phyloP scores from a whole-genome alignment of 2,797 vertebrate species.

The Pseudochirops cupreus region DNA sequence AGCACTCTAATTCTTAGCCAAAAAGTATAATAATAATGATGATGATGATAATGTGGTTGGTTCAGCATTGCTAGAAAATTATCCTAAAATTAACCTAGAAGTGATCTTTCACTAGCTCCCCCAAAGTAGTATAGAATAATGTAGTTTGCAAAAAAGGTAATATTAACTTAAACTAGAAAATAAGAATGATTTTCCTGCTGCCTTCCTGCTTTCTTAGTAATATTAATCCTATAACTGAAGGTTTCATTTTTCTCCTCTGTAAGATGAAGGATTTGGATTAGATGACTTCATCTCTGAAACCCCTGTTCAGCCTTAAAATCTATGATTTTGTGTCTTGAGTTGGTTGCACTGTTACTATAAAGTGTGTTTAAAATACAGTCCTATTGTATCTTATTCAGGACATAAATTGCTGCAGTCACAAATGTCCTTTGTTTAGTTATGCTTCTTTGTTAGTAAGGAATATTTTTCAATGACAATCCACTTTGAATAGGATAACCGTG shows the following conservation, averaged over 20 bases:
- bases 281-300: neutral
- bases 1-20: neutral
- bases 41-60: conserved; percentile 45
- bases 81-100: conserved; percentile 42
- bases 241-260: neutral
- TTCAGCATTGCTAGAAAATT: conserved; percentile 27
- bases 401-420: conserved; percentile 13
- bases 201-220: neutral
- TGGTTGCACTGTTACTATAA: neutral
- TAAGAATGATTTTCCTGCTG: neutral
- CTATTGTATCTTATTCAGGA: neutral
- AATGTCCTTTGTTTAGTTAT: neutral
- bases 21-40: neutral
- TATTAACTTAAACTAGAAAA: conserved; percentile 17
- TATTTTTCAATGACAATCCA: conserved; percentile 11
- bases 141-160: conserved; percentile 26
- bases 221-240: neutral
- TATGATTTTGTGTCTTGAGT: neutral
- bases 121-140: conserved; percentile 48
- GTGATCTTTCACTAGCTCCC: neutral
- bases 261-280: neutral
- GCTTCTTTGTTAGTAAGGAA: conserved; percentile 18
- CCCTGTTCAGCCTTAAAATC: neutral
- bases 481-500: neutral
- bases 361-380: neutral